A percentile compares a stretch with the other conserved stretches of the same genome.
phyloP scores from a whole-genome alignment of 2,888 invertebrate species.

The Agriopis marginaria region DNA sequence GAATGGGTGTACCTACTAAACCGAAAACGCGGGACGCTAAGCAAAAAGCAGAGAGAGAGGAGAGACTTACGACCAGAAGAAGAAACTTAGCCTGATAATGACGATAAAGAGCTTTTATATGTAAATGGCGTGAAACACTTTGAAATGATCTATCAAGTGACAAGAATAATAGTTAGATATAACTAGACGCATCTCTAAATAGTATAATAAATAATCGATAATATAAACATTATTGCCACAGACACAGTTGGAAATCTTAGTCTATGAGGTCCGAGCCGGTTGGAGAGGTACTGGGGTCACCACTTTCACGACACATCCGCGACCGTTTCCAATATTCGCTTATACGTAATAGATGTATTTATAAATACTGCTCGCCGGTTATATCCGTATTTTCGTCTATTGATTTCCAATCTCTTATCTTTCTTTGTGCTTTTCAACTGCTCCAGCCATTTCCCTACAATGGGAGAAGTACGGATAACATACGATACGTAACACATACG shows the following conservation, averaged over 20 bases:
- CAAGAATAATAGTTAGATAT: neutral
- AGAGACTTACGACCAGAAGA: no score
- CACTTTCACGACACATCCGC: conserved; percentile 75
- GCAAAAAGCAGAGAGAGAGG: no score
- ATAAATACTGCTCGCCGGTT: conserved; percentile 31
- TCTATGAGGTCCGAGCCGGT: conserved; percentile 61
- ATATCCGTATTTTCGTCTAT: conserved; percentile 27
- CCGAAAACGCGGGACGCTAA: no score
- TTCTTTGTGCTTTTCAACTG: neutral
- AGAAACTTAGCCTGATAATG: no score
- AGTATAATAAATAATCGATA: neutral
- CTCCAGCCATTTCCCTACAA: neutral
- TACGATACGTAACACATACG: no score
- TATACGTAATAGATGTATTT: conserved; percentile 61
- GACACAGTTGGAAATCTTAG: conserved; percentile 21
- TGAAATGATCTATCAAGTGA: no score
- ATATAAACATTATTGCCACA: neutral
- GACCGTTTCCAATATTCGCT: conserved; percentile 62
- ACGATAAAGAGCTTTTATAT: no score
- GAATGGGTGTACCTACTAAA: no score
- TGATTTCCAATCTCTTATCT: conserved; percentile 1
- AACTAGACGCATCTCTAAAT: neutral
- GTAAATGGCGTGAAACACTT: neutral
- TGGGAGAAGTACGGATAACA: no score
- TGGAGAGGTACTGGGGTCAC: conserved; percentile 60